Evolutionary conservation across 2,113 vertebrate species (phyloP), one percentile per base, ranked within the genome.

Genomic region (Eulemur rufifrons): DNA sequence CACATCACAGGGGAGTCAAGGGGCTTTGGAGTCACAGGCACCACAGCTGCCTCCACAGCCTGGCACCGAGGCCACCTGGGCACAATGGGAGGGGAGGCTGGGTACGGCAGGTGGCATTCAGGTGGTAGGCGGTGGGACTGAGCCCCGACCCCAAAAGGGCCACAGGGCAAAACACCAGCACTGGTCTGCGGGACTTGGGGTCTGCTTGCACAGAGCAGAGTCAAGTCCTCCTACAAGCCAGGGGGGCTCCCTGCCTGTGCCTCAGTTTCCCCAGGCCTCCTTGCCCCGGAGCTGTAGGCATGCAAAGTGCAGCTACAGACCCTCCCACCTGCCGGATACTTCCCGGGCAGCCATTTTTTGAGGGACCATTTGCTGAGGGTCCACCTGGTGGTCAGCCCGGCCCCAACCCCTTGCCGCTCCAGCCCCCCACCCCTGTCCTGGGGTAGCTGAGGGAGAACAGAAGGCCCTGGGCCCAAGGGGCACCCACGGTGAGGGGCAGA

Each of bases 401-500:
- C 68, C 45, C 74, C 10, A 11, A 42, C 6, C 18, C 54, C 29
- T 23, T 32, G 8, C 42, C 50, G 14, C 47, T 71, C 52, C 81
- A 4, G 12, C 17, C 63, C 14, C 61, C 42, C 6, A 8, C 8
- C 6, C 25, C 8, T 1, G 5, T 45, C 37, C 25, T 7, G 56
- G 7, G 47, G 42, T 2, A 66, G 29, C 66, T 27, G 56, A 42
- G 37, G 45, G 37, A 25, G 14, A 8, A 3, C n/a, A 37, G 61
- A n/a, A 74, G 61, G 7, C 39, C 32, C 64, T 6, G 4, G 25
- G 77, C 81, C n/a, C 20, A 1, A 74, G 76, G 71, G 0, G 0
- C n/a, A 78, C 25, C 0, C 0, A 17, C 27, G 8, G n/a, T 42
- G 59, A 14, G n/a, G 0, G 2, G 11, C 0, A 1, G 32, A 71